Conservation (phyloP, 2,113 vertebrate species). For the Ivindomyrus marchei region DNA sequence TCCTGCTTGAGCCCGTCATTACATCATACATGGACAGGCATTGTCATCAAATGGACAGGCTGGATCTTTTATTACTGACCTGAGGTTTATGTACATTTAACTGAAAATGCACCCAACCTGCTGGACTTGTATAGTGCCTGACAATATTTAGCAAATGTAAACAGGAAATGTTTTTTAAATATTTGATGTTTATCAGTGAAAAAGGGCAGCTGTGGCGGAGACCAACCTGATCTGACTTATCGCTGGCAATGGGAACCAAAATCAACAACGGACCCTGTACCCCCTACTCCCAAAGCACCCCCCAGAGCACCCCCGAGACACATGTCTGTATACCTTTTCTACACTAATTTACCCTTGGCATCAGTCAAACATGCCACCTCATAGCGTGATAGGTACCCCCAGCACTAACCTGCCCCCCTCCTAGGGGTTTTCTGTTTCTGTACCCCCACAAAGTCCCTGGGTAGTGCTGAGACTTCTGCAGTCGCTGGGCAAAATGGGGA, state of each 20-base stretch:
- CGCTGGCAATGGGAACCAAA: background rate
- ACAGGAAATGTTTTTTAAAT: background rate
- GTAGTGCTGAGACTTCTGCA: background rate
- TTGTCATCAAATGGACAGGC: background rate
- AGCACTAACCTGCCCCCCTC: background rate
- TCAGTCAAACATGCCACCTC: background rate
- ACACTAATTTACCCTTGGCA: background rate
- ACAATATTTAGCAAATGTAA: background rate
- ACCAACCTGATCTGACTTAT: background rate
- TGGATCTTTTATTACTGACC: background rate
- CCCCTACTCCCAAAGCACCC: background rate
- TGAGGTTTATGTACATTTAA: background rate
- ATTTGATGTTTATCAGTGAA: background rate
- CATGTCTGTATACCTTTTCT: background rate
- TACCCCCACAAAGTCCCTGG: background rate
- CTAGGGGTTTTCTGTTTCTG: background rate
- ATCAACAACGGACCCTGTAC: background rate
- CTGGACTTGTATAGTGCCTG: background rate
- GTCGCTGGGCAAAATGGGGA: background rate
- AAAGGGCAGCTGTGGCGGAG: background rate
- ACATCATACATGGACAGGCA: background rate
- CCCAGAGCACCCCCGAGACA: background rate
- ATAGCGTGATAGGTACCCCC: background rate
- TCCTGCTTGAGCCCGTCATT: background rate
- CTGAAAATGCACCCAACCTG: background rate